Base-by-base conservation (phyloP, 2,888 invertebrate species). In the Drosophila quinaria region DNA sequence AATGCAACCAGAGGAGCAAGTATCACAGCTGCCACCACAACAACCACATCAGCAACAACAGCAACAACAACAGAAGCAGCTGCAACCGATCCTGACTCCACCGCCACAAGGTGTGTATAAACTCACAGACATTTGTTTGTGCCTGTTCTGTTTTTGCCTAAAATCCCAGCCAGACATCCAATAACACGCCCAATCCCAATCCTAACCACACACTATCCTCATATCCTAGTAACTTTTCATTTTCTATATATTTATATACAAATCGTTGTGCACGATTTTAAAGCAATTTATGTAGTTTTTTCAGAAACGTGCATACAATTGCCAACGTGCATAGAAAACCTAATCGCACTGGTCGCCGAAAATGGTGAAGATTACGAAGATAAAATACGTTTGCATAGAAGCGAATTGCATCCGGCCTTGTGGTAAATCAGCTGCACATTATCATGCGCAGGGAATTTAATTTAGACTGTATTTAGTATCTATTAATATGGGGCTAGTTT, bases 361-460 rank as follows among this genome's bases (percentile, higher is more conserved):
- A 94, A 94, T 93, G 95, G 95, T 90, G 95, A 95, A 94, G 94
- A 94, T 92, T 95, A 94, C 94, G 95, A 95, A 94, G 94, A 94
- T 93, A 94, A 94, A 93, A 94, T 95, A 94, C 92, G 92, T 85
- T 89, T 91, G 90, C 91, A 90, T 89, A 93, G 91, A 91, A 92
- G 92, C 91, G 92, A 92, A 81, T 90, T 93, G 84, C 92, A 92
- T 88, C 90, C 93, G 86, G 90, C 92, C 83, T 87, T 93, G 91
- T 92, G 93, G 93, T 93, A 93, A 93, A 89, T 86, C 80, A 69
- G 74, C 70, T 81, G 70, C 70, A 80, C 70, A 65, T 80, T 62
- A 56, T 77, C 62, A 74, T 74, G 70, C 65, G 64, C 46, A 58
- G 79, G 78, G 68, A 56, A 61, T 47, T 55, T 46, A 15, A 46